phyloP scores from a whole-genome alignment of 2,888 invertebrate species.

The Synanthedon tipuliformis region DNA sequence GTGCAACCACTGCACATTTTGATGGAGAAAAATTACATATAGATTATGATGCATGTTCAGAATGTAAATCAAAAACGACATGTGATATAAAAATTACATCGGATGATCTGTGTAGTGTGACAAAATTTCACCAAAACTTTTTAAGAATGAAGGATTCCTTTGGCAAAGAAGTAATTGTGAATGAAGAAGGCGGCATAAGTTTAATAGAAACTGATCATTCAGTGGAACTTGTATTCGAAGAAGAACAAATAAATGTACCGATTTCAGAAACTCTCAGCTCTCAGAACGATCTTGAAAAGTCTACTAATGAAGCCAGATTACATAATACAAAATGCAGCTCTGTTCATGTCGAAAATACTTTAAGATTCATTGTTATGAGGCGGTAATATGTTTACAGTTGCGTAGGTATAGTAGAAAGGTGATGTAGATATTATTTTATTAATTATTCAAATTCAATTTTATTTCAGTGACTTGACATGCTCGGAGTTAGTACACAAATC shows the following conservation, averaged over 20 bases:
- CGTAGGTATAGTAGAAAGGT: too few species aligned
- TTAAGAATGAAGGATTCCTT: constrained; percentile 51
- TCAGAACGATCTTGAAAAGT: background rate
- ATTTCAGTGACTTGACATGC: constrained; percentile 40
- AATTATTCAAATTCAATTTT: background rate
- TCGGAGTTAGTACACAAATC: constrained; percentile 47
- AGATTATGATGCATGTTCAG: constrained; percentile 36
- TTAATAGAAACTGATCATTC: constrained; percentile 12
- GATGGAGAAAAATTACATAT: constrained; percentile 39
- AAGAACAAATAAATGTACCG: background rate
- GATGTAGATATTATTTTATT: too few species aligned
- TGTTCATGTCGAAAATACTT: constrained; percentile 3
- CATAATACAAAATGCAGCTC: too few species aligned
- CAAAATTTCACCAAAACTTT: constrained; percentile 33
- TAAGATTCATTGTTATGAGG: constrained; percentile 41
- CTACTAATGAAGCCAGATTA: background rate
- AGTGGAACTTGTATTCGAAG: background rate
- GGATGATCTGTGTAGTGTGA: constrained; percentile 18
- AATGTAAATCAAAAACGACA: constrained; percentile 35
- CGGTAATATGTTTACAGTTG: constrained; percentile 25
- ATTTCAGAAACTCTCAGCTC: background rate
- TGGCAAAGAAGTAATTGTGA: constrained; percentile 34
- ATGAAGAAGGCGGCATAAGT: constrained; percentile 43
- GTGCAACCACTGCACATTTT: constrained; percentile 36
- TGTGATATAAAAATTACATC: constrained; percentile 36